Base-by-base conservation (phyloP, 2,113 vertebrate genomes). In the Peromyscus californicus region DNA sequence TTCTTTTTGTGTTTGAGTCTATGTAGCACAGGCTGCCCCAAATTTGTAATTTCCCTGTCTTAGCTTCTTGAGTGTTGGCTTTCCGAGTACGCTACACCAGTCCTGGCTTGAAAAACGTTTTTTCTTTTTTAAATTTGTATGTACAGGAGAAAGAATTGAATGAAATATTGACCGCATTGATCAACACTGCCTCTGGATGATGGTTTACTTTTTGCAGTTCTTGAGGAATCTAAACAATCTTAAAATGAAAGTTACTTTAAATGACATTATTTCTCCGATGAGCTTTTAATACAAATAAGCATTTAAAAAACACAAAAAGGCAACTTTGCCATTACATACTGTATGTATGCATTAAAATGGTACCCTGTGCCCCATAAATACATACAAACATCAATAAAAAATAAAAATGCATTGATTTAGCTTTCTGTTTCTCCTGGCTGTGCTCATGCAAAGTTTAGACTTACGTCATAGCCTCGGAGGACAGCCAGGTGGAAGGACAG, bases 401-500 rank as follows among this genome's bases (percentile, higher is more conserved):
- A 17, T 39, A 42, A 78, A 39, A 67, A 33, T 48, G 42, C 39
- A 67, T 67, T 21, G 8, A n/a, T 54, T 39, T 54, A 11, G 89
- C 79, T 61, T 63, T 51, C 10, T 0, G 7, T 33, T 17, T 21
- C 24, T 54, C 48, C 72, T 67, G 78, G 88, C 75, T 48, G 51
- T 22, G 42, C 15, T 78, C 69, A 90, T n/a, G 65, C 17, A 0
- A 1, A 72, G 42, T 87, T 94, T 48, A 57, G 93, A 98, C 99
- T 95, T 99, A 99, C 99, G 5, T 99, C 99, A 31, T 99, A 99
- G 99, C 99, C 99, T 98, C 99, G 98, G 97, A 99, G 99, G 69
- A 99, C 99, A 42, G 99, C 99, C 98, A 99, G 98, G 98, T 99
- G 99, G 98, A 99, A 99, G 10, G 99, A 99, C 67, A 99, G 97